phyloP scores from a whole-genome alignment of 2,797 vertebrate genomes.

The Pseudopleuronectes americanus region DNA sequence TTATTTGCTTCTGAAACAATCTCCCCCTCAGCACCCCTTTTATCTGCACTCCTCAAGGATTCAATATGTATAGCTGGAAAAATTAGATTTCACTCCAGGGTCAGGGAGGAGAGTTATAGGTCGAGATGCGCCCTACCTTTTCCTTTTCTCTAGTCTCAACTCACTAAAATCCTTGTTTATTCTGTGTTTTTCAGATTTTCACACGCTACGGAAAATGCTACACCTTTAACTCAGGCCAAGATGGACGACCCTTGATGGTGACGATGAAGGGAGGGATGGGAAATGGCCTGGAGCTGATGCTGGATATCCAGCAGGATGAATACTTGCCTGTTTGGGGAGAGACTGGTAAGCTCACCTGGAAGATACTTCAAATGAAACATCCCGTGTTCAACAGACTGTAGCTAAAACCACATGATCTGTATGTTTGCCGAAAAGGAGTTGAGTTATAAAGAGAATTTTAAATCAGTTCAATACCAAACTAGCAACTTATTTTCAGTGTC shows the following conservation, averaged over 20 bases:
- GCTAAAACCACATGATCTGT: constrained; percentile 17
- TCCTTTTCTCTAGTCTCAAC: background rate
- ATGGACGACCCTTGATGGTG: constrained; percentile 89
- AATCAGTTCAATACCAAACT: no score
- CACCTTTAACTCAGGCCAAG: constrained; percentile 95
- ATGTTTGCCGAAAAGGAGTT: constrained; percentile 17
- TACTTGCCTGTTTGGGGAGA: constrained; percentile 98
- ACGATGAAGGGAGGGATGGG: constrained; percentile 97
- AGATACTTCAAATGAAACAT: constrained; percentile 15
- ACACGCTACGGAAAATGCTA: constrained; percentile 99
- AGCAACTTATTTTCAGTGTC: constrained; percentile 25
- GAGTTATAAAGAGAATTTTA: constrained; percentile 13
- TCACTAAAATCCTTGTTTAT: constrained; percentile 6
- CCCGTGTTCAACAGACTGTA: background rate
- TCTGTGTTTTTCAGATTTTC: constrained; percentile 85
- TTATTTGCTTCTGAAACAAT: constrained; percentile 32
- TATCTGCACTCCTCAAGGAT: constrained; percentile 1
- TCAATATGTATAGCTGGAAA: constrained; percentile 8
- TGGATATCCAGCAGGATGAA: constrained; percentile 98
- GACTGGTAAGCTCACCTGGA: constrained; percentile 70
- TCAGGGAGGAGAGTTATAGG: background rate
- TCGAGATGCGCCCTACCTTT: background rate
- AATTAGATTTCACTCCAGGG: background rate
- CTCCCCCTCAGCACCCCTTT: background rate
- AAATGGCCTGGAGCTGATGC: constrained; percentile 98